phyloP scores from a whole-genome alignment of 2,888 invertebrate species.

The Eulithis prunata region DNA sequence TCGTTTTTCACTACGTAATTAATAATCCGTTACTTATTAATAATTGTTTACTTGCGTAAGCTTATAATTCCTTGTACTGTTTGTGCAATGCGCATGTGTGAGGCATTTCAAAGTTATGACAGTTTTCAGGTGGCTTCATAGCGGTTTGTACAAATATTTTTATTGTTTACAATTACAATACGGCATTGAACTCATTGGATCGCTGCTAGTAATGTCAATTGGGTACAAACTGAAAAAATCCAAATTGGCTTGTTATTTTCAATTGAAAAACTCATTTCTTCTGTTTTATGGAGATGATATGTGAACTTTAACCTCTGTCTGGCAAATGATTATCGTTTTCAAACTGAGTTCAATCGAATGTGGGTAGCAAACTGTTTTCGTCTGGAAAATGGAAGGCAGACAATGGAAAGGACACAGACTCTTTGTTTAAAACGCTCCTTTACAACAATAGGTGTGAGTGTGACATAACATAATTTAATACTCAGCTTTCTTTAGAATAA shows the following conservation, averaged over 20 bases:
- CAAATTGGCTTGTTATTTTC: slow-evolving; percentile 30
- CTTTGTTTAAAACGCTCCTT: slow-evolving; percentile 43
- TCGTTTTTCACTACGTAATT: slow-evolving; percentile 28
- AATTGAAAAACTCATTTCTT: slow-evolving; percentile 31
- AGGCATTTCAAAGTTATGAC: slow-evolving; percentile 18
- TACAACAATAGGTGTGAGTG: slow-evolving; percentile 4
- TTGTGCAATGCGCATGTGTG: neutral
- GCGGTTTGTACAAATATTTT: slow-evolving; percentile 25
- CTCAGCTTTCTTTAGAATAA: slow-evolving; percentile 1
- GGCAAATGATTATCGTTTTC: slow-evolving; percentile 40
- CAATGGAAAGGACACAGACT: slow-evolving; percentile 44
- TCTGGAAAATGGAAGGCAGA: slow-evolving; percentile 38
- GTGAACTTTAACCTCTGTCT: slow-evolving; percentile 31
- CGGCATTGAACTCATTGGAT: slow-evolving; percentile 18
- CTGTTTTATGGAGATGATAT: slow-evolving; percentile 15
- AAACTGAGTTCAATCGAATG: slow-evolving; percentile 44
- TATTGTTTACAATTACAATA: slow-evolving; percentile 18
- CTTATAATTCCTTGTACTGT: neutral
- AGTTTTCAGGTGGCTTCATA: slow-evolving; percentile 35
- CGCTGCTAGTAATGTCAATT: slow-evolving; percentile 3
- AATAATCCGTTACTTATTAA: slow-evolving; percentile 1
- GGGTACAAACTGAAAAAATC: slow-evolving; percentile 10
- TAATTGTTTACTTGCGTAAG: slow-evolving; percentile 6
- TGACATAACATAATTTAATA: slow-evolving; percentile 4
- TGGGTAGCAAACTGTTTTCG: slow-evolving; percentile 44